Base-by-base conservation (phyloP, 1,140 invertebrate genomes). In the Geopemphigus sp. region DNA sequence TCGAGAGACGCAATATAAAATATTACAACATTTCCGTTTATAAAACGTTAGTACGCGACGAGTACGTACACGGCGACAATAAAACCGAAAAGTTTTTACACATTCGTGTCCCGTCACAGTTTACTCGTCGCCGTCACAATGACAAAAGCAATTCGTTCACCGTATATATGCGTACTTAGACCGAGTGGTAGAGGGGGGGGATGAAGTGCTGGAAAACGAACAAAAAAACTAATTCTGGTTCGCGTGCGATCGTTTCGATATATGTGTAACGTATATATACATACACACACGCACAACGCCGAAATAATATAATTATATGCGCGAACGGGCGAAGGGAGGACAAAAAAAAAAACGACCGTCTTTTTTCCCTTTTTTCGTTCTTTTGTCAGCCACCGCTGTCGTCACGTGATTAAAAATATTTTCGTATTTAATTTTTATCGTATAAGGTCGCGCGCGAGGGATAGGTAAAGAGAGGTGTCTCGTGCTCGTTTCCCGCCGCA, bases 81-180 rank as follows among this genome's bases (percentile, higher is more conserved):
- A 24, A 74, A 54, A 19, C 29, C 29, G 39, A 59, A 76, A 76
- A 61, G 32, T 76, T 76, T 76, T 59, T 70, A 70, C 73, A 47
- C 73, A 61, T 76, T 61, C 73, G 73, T 76, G 73, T 76, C 22
- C 57, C 73, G 39, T 61, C 73, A 76, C 73, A 59, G 57, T 76
- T 76, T 76, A 50, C 45, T 70, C 64, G 47, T 53, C 47, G 22
- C 17, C 22, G 22, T 8, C 45, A 26, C 45, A 22, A 6, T 11
- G 66, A 22, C 47, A 76, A 61, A 61, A 76, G 22, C 73, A 61
- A 61, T 61, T 59, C 56, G 17, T 47, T 8, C 47, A 39, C 39
- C 8, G 32, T 39, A 8, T 8, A 39, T 39, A 39, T 8, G 8
- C 32, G 8, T 8, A n/a, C n/a, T n/a, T n/a, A n/a, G n/a, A n/a